Evolutionary conservation across 2,888 invertebrate genomes (phyloP).

Genomic region (Eristalinus aeneus): DNA sequence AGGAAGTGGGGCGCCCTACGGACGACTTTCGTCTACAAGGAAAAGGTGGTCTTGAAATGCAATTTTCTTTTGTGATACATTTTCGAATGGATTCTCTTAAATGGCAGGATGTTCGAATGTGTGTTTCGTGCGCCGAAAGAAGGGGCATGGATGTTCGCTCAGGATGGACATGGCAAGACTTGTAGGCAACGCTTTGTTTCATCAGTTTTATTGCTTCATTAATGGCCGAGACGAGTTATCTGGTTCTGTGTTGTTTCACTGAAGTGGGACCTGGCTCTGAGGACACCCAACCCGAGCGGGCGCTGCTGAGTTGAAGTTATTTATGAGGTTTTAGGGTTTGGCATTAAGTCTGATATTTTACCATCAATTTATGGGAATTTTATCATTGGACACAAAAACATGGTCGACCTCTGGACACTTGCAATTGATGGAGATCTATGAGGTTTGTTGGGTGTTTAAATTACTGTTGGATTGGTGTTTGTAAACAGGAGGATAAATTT

Average conservation of each 20-base stretch:
- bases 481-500: no score
- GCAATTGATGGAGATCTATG: background rate
- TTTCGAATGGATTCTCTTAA: slow-evolving; percentile 43
- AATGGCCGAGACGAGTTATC: background rate
- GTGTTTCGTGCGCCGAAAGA: background rate
- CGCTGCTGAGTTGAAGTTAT: background rate
- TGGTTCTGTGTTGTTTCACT: background rate
- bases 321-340: background rate
- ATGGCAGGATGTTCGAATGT: background rate
- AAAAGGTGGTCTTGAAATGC: slow-evolving; percentile 56
- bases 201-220: slow-evolving; percentile 27
- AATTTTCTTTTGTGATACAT: slow-evolving; percentile 48
- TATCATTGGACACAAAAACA: background rate
- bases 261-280: background rate
- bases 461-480: background rate
- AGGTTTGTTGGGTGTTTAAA: background rate
- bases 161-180: background rate
- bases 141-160: background rate
- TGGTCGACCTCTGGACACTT: background rate
- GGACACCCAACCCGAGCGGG: background rate
- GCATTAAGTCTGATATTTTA: background rate
- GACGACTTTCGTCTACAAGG: slow-evolving; percentile 23
- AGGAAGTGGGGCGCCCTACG: slow-evolving; percentile 17
- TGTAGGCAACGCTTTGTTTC: slow-evolving; percentile 17
- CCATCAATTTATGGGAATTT: background rate